Evolutionary conservation across 2,113 vertebrate species (phyloP).

Genomic region (Alces alces): DNA sequence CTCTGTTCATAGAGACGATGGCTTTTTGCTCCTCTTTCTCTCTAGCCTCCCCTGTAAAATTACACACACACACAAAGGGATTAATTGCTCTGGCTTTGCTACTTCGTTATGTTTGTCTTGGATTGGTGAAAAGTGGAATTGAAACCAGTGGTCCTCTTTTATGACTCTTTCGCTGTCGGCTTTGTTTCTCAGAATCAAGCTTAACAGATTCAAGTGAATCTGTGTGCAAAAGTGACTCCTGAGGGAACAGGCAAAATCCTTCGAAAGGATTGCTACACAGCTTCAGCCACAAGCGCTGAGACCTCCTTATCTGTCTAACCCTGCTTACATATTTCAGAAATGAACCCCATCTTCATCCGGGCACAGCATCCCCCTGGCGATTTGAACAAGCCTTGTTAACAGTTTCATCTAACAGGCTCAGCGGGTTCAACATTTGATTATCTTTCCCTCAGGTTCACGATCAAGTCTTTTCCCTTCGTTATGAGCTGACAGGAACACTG

Average conservation of each 20-base stretch:
- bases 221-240: conserved; percentile 68
- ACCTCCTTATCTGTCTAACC: conserved; percentile 63
- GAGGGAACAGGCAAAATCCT: conserved; percentile 71
- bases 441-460: conserved; percentile 74
- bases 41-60: not conserved
- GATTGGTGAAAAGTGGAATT: not conserved
- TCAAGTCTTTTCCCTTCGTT: conserved; percentile 74
- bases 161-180: conserved; percentile 36
- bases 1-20: not conserved
- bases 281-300: conserved; percentile 58
- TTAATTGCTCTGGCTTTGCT: not conserved
- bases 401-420: conserved; percentile 78
- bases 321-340: conserved; percentile 76
- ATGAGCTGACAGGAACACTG: conserved; percentile 60
- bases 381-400: conserved; percentile 71
- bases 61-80: not conserved
- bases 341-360: conserved; percentile 68
- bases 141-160: not conserved
- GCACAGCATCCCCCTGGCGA: conserved; percentile 69
- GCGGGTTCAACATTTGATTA: conserved; percentile 78
- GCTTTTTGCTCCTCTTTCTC: not conserved
- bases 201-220: conserved; percentile 25
- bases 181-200: conserved; percentile 6
- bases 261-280: conserved; percentile 63
- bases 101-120: not conserved